Evolutionary conservation across 23 tunicate genomes (phyloP), one percentile per base, ranked within the genome.

Genomic region (Trididemnum clinides): DNA sequence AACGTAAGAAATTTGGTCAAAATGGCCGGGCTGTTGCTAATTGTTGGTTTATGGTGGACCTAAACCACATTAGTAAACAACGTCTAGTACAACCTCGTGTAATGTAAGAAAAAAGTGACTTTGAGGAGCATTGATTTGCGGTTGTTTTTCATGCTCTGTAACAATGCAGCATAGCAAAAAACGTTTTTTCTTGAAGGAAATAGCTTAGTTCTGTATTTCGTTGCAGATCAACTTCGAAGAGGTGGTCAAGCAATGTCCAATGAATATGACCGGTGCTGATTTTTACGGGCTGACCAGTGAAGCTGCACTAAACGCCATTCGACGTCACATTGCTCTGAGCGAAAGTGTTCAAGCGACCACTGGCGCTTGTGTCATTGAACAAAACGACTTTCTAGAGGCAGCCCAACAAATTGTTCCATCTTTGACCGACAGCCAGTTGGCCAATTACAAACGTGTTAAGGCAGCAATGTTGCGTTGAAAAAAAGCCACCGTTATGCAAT

Each of bases 211-310:
- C n/a, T n/a, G n/a, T n/a, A n/a, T n/a, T n/a, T n/a, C n/a, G n/a
- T n/a, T n/a, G n/a, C n/a, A 94, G 98, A 88, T 94, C 39, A 33
- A 71, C 62, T 74, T 94, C 22, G 90, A 85, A 15, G 88, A 89
- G 37, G 87, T 94, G 1, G 84, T 89, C 15, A 66, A 85, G 3
- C 62, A 20, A 4, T 94, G 98, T 64, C 98, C 98, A 7, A 31
- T 54, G 10, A 94, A 94, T 77, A 82, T 94, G 84, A 94, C 98
- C n/a, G 98, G 98, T 1, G 98, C 98, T 27, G 98, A 94, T 77
- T 94, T 94, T 74, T 82, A 83, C 51, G 93, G 90, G 18, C 64
- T 94, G 77, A 83, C 91, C 26, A 75, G 75, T 23, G 90, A 81
- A 21, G 98, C 98, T 10, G 90, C 90, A 6, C 83, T 89, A 85